Conservation (phyloP, 2,113 vertebrate species). For the Phocoena phocoena region DNA sequence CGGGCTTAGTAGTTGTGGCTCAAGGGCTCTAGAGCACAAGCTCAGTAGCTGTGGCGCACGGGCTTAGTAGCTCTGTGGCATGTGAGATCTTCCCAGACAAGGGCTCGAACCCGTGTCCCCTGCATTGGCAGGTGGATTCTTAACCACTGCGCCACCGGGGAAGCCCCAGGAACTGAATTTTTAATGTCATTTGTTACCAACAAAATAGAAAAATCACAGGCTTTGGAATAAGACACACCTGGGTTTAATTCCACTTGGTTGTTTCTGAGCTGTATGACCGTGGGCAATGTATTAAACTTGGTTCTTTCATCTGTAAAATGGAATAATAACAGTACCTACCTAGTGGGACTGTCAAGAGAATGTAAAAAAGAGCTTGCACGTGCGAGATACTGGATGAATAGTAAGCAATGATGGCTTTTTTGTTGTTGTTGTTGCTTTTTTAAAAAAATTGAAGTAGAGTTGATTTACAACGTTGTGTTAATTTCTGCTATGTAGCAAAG, state of each 20-base stretch:
- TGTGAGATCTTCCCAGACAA: too few relatives aligned
- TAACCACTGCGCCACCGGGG: too few relatives aligned
- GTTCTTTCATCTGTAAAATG: conserved; percentile 26
- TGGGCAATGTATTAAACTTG: not conserved
- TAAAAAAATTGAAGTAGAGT: not conserved
- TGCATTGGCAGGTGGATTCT: too few relatives aligned
- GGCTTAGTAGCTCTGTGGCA: too few relatives aligned
- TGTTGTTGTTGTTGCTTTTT: not conserved
- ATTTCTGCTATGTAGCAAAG: not conserved
- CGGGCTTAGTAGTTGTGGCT: too few relatives aligned
- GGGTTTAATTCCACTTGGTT: not conserved
- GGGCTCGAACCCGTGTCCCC: too few relatives aligned
- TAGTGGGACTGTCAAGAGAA: not conserved
- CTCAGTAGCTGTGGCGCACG: too few relatives aligned
- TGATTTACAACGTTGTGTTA: not conserved
- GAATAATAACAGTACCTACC: not conserved
- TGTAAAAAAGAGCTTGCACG: not conserved
- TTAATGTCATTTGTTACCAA: not conserved
- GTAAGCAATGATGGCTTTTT: not conserved
- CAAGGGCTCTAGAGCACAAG: too few relatives aligned
- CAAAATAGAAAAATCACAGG: not conserved
- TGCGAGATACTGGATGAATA: not conserved
- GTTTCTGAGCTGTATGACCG: not conserved
- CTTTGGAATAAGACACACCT: conserved; percentile 7
- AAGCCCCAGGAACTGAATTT: not conserved